phyloP scores from a whole-genome alignment of 2,113 vertebrate species.

The Tragelaphus scriptus region DNA sequence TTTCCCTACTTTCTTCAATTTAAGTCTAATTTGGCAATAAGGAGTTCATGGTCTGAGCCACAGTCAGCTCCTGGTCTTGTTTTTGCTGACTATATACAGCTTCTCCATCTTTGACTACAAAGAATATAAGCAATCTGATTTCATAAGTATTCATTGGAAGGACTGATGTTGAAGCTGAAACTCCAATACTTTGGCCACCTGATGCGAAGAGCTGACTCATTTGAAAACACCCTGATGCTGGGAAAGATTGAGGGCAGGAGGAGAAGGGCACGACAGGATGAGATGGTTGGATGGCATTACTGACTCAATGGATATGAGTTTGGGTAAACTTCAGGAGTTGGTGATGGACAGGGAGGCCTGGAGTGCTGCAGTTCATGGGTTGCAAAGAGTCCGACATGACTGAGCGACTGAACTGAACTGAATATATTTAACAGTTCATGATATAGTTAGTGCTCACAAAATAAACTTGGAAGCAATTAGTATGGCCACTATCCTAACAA shows the following conservation, averaged over 20 bases:
- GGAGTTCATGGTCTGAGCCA: not conserved
- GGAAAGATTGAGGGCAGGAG: not conserved
- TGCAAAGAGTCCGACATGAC: rapidly evolving
- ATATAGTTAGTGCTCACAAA: conserved; percentile 70
- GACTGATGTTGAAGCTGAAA: not conserved
- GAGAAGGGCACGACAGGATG: not conserved
- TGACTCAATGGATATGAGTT: not conserved
- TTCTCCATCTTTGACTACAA: not conserved
- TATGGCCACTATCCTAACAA: conserved; percentile 65
- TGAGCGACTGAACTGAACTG: not conserved
- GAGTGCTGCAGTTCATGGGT: not conserved
- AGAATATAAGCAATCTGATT: not conserved
- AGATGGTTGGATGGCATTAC: not conserved
- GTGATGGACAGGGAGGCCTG: not conserved
- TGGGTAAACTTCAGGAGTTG: not conserved
- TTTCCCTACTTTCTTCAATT: not conserved
- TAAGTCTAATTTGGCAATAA: not conserved
- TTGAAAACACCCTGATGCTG: not conserved
- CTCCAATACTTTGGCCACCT: not conserved
- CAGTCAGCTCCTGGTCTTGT: not conserved
- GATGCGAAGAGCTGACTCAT: not conserved
- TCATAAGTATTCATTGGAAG: not conserved
- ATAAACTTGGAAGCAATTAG: conserved; percentile 66
- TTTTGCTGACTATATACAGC: not conserved
- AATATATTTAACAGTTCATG: not conserved